Conservation (phyloP, 2,888 invertebrate species). For the Molorchus minor region DNA sequence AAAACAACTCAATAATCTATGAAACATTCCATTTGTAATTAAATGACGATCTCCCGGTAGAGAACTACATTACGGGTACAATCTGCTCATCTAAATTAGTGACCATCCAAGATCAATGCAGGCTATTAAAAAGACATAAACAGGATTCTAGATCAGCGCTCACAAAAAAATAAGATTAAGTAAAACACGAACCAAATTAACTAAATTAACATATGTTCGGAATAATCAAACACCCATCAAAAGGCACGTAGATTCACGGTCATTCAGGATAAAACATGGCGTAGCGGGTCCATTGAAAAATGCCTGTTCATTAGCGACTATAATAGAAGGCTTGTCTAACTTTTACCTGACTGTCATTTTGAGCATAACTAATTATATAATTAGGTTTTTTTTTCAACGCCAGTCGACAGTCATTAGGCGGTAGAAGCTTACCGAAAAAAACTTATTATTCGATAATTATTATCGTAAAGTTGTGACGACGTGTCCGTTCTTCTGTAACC, state of each 20-base stretch:
- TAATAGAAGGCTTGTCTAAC: slow-evolving; percentile 56
- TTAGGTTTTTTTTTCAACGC: slow-evolving; percentile 56
- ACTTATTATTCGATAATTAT: slow-evolving; percentile 56
- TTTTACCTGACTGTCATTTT: slow-evolving; percentile 61
- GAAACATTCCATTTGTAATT: too few relatives aligned
- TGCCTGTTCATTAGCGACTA: slow-evolving; percentile 51
- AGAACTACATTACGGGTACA: too few relatives aligned
- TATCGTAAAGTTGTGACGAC: slow-evolving; percentile 54
- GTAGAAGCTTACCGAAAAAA: slow-evolving; percentile 47
- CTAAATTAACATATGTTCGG: slow-evolving; percentile 8
- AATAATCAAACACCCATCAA: slow-evolving; percentile 21
- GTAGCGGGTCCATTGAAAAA: slow-evolving; percentile 36
- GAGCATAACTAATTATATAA: slow-evolving; percentile 63
- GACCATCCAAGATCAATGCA: too few relatives aligned
- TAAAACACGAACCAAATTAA: too few relatives aligned
- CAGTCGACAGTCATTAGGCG: slow-evolving; percentile 57
- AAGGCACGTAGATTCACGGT: neutral
- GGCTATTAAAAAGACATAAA: too few relatives aligned
- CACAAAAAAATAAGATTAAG: too few relatives aligned
- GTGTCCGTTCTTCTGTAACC: slow-evolving; percentile 45
- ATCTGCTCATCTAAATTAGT: too few relatives aligned
- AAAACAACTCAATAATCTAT: too few relatives aligned
- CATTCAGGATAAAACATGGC: slow-evolving; percentile 22
- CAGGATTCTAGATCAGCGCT: too few relatives aligned
- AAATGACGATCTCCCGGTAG: too few relatives aligned